Evolutionary conservation across 2,888 invertebrate species (phyloP).

Genomic region (Branchellion lobata): DNA sequence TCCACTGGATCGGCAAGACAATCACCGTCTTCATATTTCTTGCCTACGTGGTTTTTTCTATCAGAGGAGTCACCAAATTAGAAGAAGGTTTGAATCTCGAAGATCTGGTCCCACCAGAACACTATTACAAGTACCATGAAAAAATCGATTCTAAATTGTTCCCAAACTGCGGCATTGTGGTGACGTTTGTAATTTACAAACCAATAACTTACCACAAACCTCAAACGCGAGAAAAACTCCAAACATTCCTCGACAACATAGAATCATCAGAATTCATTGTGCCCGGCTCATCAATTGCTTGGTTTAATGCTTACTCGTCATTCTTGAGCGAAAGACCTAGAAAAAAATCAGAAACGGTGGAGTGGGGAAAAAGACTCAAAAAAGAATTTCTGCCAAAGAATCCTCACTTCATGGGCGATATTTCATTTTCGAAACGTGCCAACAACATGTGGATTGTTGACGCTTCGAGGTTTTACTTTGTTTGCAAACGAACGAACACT

Average conservation of each 20-base stretch:
- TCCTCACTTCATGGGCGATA: conserved; percentile 66
- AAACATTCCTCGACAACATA: conserved; percentile 39
- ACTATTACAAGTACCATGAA: conserved; percentile 49
- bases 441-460: conserved; percentile 68
- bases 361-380: conserved; percentile 33
- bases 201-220: conserved; percentile 48
- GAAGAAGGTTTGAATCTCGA: conserved; percentile 51
- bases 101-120: conserved; percentile 49
- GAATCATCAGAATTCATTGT: conserved; percentile 37
- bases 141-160: conserved; percentile 47
- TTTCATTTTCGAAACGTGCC: conserved; percentile 76
- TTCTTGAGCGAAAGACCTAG: conserved; percentile 25
- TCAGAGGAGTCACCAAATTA: conserved; percentile 50
- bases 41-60: conserved; percentile 49
- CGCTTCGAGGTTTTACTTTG: conserved; percentile 79
- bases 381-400: conserved; percentile 46
- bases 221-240: conserved; percentile 40
- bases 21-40: conserved; percentile 47
- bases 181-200: conserved; percentile 49
- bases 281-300: conserved; percentile 41
- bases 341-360: not conserved
- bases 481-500: conserved; percentile 76
- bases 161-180: conserved; percentile 49
- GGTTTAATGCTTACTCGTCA: conserved; percentile 47
- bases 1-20: conserved; percentile 48